A percentile compares a stretch with the other conserved stretches of the same genome.
Evolutionary conservation across 2,888 invertebrate species (phyloP).

Genomic region (Cartodere bifasciata): DNA sequence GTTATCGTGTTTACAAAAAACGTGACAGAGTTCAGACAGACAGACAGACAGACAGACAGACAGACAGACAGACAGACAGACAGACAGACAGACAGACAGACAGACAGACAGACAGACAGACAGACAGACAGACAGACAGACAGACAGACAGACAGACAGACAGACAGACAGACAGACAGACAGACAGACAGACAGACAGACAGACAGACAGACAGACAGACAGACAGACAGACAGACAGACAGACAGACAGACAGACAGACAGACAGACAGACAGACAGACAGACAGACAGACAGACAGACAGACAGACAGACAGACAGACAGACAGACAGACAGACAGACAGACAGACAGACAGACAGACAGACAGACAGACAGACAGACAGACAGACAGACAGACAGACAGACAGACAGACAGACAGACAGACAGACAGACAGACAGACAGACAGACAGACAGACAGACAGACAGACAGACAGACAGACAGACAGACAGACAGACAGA

Average conservation of each 20-base stretch:
- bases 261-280: conserved; percentile 2
- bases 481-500: conserved; percentile 2
- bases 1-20: too few species aligned
- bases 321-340: conserved; percentile 2
- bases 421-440: conserved; percentile 2
- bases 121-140: conserved; percentile 2
- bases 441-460: conserved; percentile 2
- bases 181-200: conserved; percentile 2
- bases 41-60: conserved; percentile 2
- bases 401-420: conserved; percentile 2
- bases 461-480: conserved; percentile 2
- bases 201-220: conserved; percentile 2
- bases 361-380: conserved; percentile 2
- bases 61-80: conserved; percentile 2
- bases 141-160: conserved; percentile 2
- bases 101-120: conserved; percentile 2
- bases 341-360: conserved; percentile 2
- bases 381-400: conserved; percentile 2
- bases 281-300: conserved; percentile 2
- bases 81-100: conserved; percentile 2
- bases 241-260: conserved; percentile 2
- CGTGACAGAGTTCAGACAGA: too few species aligned
- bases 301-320: conserved; percentile 2
- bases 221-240: conserved; percentile 2
- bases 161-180: conserved; percentile 2